phyloP scores from a whole-genome alignment of 1,140 invertebrate species.

The Aricia agestis region DNA sequence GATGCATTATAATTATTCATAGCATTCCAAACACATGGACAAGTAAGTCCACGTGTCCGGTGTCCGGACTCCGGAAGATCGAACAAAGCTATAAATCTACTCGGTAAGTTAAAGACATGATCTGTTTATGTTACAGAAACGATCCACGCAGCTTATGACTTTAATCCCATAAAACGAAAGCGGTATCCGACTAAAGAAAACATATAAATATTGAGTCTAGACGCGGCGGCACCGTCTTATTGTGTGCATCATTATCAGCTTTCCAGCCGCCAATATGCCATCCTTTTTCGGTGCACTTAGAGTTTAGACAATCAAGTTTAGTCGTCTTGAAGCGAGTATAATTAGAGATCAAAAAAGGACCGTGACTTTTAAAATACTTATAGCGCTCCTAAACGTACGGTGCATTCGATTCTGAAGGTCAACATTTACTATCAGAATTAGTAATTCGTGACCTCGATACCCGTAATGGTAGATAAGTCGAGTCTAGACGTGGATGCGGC shows the following conservation, averaged over 20 bases:
- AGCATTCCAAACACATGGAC: too few species aligned
- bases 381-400: too few species aligned
- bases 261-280: neutral
- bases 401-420: neutral
- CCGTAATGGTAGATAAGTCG: neutral
- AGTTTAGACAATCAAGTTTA: neutral
- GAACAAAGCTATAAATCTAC: neutral
- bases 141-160: conserved; percentile 3
- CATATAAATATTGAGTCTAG: conserved; percentile 16
- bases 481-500: neutral
- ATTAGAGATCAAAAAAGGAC: neutral
- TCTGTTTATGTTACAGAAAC: neutral
- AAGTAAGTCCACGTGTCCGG: too few species aligned
- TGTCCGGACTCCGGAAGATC: neutral
- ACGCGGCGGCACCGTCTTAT: conserved; percentile 4
- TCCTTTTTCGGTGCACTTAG: neutral
- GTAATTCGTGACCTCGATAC: neutral
- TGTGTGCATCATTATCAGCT: neutral
- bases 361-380: neutral
- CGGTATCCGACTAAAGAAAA: conserved; percentile 4
- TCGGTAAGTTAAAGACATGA: neutral
- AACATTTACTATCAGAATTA: neutral
- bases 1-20: too few species aligned
- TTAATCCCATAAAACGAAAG: conserved; percentile 13
- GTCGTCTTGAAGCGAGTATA: neutral